Base-by-base conservation (phyloP, 2,888 invertebrate genomes). In the Xanthostigma xanthostigma region DNA sequence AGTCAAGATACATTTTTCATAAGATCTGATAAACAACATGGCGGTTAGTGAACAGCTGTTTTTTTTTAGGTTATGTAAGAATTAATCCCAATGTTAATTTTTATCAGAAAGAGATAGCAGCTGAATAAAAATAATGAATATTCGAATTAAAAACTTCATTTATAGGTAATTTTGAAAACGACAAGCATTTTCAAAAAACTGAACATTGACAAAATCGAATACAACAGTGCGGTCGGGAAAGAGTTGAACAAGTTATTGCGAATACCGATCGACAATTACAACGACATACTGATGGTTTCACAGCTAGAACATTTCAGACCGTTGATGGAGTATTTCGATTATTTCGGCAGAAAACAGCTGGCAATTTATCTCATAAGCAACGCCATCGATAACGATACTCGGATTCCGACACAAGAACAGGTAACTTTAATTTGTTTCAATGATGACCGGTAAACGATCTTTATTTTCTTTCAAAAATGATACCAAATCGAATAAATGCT, bases 261-360 rank as follows among this genome's bases (percentile, higher is more conserved):
- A 65, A 86, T 97, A 42, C 96, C 97, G 0, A 80, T 96, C 2
- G 94, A 96, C 63, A 87, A 88, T 60, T 97, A 96, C 70, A 91
- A 90, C 65, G 88, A 95, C 65, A 79, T 94, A 11, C 72, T 96
- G 42, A 87, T 85, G 0, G 79, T 98, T 12, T 76, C 95, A 49
- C 79, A 88, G 59, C 70, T 98, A 53, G 81, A 85, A 59, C 84
- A 93, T 70, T 98, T 89, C 62, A 82, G 85, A 8, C 84, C 87
- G 1, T 72, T 96, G 40, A 76, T 95, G 60, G 80, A 83, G 41
- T 86, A 88, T 62, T 81, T 97, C 62, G 94, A 95, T 68, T 90
- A 87, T 60, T 78, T 79, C 4, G 92, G 93, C 0, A 71, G 94
- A 49, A 86, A 89, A 61, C 77, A 84, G 50, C 75, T 96, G 55